Evolutionary conservation across 2,797 vertebrate genomes (phyloP).

Genomic region (Argentina silus): DNA sequence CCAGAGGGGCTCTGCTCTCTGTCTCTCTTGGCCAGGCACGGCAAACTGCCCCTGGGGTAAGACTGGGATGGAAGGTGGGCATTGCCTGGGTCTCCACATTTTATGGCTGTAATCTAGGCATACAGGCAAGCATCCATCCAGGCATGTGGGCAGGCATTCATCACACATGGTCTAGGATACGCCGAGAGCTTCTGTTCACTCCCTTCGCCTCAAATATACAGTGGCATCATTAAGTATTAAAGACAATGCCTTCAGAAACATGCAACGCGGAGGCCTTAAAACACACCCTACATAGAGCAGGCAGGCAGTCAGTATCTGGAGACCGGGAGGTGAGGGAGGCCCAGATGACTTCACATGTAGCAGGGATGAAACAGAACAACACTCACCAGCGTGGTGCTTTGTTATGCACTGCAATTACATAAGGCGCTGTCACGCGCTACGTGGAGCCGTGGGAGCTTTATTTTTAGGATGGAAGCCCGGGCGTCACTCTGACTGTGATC

Average conservation of each 20-base stretch:
- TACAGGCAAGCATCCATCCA: not conserved
- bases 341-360: conserved; percentile 28
- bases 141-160: not conserved
- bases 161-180: not conserved
- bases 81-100: conserved; percentile 8
- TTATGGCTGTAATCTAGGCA: not conserved
- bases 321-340: too few species aligned
- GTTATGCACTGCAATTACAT: conserved; percentile 57
- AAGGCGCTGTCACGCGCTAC: conserved; percentile 50
- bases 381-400: conserved; percentile 32
- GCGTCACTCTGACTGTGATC: not conserved
- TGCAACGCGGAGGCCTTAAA: too few species aligned
- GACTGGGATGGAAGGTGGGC: conserved; percentile 23
- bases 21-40: conserved; percentile 21
- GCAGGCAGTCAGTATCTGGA: not conserved
- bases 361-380: conserved; percentile 32
- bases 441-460: conserved; percentile 49
- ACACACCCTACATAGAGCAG: not conserved
- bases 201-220: conserved; percentile 20
- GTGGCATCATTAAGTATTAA: conserved; percentile 36
- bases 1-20: conserved; percentile 14
- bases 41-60: conserved; percentile 15
- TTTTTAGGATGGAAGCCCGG: conserved; percentile 37
- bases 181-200: not conserved
- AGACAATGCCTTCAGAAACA: conserved; percentile 21